Conservation (phyloP, 2,113 vertebrate genomes). For the Motacilla tschutschensis region DNA sequence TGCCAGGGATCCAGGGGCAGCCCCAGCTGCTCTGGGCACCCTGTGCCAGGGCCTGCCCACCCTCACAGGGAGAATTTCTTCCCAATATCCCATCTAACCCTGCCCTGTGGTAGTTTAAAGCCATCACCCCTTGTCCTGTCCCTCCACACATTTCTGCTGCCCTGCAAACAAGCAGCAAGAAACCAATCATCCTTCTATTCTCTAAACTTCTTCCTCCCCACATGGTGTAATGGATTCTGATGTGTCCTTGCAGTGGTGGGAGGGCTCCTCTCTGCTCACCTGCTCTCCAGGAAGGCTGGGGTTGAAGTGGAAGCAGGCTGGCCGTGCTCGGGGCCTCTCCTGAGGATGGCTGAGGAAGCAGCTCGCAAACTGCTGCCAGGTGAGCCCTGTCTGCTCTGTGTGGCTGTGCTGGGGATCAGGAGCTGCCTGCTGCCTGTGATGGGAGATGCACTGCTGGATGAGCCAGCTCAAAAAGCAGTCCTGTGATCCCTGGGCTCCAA, state of each 20-base stretch:
- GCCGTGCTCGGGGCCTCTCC: conserved; percentile 93
- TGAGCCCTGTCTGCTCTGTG: conserved; percentile 34
- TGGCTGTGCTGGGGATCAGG: not conserved
- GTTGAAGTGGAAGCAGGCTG: conserved; percentile 87
- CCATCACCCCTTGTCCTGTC: not conserved
- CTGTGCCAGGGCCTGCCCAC: rapidly evolving
- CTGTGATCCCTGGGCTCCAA: not conserved
- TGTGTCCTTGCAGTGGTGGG: conserved; percentile 84
- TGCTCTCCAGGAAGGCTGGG: conserved; percentile 87
- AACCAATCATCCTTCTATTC: not conserved
- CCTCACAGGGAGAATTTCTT: not conserved
- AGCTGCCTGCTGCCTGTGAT: not conserved
- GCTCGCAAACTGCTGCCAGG: conserved; percentile 93
- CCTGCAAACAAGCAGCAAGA: not conserved
- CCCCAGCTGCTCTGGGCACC: not conserved
- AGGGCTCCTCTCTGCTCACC: conserved; percentile 92
- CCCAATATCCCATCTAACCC: not conserved
- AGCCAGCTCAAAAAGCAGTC: not conserved
- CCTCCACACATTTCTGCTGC: not conserved
- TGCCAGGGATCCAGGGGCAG: not conserved
- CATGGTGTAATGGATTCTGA: not conserved
- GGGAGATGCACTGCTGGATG: not conserved
- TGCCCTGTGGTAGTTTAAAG: not conserved
- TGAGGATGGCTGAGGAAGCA: conserved; percentile 92
- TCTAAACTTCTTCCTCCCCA: not conserved